phyloP scores from a whole-genome alignment of 2,113 vertebrate species.

The Zootoca vivipara region DNA sequence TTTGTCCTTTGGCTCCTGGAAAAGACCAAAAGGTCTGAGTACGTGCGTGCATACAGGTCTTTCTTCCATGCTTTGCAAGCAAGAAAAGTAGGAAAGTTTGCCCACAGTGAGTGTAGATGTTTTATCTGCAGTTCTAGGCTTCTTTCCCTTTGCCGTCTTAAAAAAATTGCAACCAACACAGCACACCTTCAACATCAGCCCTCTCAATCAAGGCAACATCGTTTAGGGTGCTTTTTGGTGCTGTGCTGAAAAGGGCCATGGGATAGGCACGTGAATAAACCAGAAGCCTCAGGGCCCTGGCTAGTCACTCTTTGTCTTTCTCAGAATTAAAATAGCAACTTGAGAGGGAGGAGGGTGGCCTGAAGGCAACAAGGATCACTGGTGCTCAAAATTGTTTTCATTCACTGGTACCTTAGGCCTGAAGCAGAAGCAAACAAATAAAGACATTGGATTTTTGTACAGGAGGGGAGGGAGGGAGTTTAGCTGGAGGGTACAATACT shows the following conservation, averaged over 20 bases:
- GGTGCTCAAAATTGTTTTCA: conserved; percentile 48
- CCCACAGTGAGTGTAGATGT: accelerated
- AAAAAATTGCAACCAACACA: background rate
- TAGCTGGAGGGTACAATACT: background rate
- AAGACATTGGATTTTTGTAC: background rate
- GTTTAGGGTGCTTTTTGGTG: conserved; percentile 40
- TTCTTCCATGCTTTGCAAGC: background rate
- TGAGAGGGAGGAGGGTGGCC: conserved; percentile 2
- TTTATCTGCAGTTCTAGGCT: conserved; percentile 43
- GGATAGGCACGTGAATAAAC: background rate
- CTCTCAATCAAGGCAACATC: background rate
- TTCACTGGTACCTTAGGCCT: conserved; percentile 2
- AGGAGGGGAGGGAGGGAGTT: background rate
- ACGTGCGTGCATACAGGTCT: conserved; percentile 15
- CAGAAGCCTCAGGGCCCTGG: background rate
- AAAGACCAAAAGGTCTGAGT: conserved; percentile 37
- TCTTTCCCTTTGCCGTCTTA: background rate
- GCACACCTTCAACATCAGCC: background rate
- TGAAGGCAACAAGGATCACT: background rate
- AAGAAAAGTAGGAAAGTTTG: background rate
- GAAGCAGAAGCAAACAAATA: background rate
- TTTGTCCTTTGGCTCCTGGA: conserved; percentile 32
- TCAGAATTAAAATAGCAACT: conserved; percentile 54
- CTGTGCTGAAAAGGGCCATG: background rate
- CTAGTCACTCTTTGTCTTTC: conserved; percentile 12